phyloP scores from a whole-genome alignment of 2,888 invertebrate genomes.

The Ophion ventricosus region DNA sequence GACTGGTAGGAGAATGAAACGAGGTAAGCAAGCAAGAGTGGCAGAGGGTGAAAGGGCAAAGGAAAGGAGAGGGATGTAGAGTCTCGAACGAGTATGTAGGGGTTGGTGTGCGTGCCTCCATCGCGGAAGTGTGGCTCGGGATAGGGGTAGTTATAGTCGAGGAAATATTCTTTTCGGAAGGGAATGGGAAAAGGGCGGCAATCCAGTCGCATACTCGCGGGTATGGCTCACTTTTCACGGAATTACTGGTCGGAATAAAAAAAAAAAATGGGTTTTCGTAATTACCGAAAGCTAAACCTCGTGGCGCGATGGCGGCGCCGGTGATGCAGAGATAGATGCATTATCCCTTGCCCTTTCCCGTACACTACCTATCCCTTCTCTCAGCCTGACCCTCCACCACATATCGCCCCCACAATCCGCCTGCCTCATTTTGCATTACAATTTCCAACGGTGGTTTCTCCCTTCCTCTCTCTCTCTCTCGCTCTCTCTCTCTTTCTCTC shows the following conservation, averaged over 20 bases:
- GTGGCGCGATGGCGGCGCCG: conserved; percentile 38
- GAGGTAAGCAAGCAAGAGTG: background rate
- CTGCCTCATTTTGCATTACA: conserved; percentile 3
- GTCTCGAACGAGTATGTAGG: conserved; percentile 1
- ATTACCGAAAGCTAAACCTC: conserved; percentile 65
- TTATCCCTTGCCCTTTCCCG: conserved; percentile 43
- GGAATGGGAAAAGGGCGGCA: background rate
- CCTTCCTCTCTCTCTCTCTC: background rate
- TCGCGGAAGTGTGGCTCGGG: background rate
- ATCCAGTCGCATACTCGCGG: conserved; percentile 10
- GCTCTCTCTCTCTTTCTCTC: conserved; percentile 1
- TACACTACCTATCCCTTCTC: background rate
- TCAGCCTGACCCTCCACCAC: conserved; percentile 20
- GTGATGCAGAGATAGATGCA: conserved; percentile 61
- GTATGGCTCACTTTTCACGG: conserved; percentile 61
- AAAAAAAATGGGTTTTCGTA: conserved; percentile 50
- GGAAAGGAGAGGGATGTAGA: background rate
- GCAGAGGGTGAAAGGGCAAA: background rate
- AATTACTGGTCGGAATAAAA: conserved; percentile 64
- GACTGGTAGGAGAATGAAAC: background rate
- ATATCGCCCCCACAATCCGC: conserved; percentile 16
- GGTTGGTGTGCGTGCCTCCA: background rate
- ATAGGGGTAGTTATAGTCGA: conserved; percentile 19
- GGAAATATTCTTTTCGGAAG: conserved; percentile 10
- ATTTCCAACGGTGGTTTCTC: conserved; percentile 19